These are phyloP conservation scores for Mustela erminea DNA, from an alignment of 2,797 vertebrate genomes.

Conservation along the genomic window DNA sequence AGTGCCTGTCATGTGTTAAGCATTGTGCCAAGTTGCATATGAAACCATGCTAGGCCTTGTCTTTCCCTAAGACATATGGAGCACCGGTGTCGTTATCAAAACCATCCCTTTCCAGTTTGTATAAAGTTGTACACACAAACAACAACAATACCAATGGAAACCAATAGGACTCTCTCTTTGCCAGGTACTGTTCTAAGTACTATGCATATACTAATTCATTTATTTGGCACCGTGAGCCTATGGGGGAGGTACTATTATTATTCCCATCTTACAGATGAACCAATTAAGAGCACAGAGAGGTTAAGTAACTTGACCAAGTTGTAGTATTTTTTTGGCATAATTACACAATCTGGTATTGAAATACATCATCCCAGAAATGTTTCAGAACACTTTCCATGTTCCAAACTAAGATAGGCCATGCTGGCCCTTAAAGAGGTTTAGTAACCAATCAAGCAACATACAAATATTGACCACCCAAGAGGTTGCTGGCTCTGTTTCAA, in stretches of 20 bases:
- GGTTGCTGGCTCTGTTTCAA: not conserved
- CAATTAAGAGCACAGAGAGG: slow-evolving; percentile 10
- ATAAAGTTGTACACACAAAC: not conserved
- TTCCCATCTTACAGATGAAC: not conserved
- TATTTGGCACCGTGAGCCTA: not conserved
- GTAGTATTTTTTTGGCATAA: not conserved
- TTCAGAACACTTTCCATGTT: not conserved
- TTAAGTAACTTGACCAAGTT: not conserved
- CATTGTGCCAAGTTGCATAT: not conserved
- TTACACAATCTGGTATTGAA: not conserved
- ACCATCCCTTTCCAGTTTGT: not conserved
- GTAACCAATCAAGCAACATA: not conserved
- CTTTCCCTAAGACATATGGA: not conserved
- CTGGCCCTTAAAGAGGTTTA: not conserved
- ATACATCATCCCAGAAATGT: not conserved
- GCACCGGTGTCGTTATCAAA: not conserved
- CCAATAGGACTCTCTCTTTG: not conserved
- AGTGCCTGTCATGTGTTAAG: not conserved
- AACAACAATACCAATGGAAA: not conserved
- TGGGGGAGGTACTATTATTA: not conserved
- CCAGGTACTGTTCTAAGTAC: not conserved
- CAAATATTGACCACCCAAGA: not conserved
- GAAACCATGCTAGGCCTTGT: not conserved
- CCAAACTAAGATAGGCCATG: not conserved
- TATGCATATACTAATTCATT: not conserved